These are phyloP conservation scores for Ptychochromis oligacanthus DNA, from an alignment of 2,113 vertebrate genomes.

Conservation along the genomic window DNA sequence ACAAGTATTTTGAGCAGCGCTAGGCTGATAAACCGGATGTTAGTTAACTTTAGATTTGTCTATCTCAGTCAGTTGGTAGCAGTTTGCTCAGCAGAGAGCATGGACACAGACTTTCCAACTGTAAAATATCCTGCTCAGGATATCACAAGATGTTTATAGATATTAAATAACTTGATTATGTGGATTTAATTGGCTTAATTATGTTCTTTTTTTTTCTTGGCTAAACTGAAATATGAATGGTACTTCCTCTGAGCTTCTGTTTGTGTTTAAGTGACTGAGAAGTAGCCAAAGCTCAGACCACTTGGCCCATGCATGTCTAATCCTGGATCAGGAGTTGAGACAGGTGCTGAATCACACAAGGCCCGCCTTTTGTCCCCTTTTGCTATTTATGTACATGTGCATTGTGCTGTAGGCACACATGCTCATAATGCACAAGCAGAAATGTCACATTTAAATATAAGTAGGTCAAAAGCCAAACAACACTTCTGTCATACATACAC, in stretches of 20 bases:
- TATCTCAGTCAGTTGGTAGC: neutral
- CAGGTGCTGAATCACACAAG: slow-evolving; percentile 61
- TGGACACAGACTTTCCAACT: neutral
- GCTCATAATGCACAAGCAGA: neutral
- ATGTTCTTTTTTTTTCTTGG: neutral
- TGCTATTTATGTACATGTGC: slow-evolving; percentile 47
- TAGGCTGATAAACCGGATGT: neutral
- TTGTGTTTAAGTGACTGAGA: slow-evolving; percentile 10
- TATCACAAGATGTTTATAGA: neutral
- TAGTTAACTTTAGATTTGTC: neutral
- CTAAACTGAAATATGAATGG: neutral
- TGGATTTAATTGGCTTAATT: neutral
- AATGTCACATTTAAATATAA: neutral
- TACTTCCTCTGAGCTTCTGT: slow-evolving; percentile 5
- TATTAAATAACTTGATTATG: neutral
- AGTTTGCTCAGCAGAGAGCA: no score
- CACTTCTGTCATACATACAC: neutral
- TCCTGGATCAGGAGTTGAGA: slow-evolving; percentile 62
- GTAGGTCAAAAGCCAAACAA: neutral
- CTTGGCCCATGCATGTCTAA: slow-evolving; percentile 51
- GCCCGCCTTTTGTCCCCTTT: slow-evolving; percentile 49
- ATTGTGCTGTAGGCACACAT: neutral
- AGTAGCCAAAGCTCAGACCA: neutral
- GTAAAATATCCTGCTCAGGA: neutral
- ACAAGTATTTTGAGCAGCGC: neutral